Percentiles rank a stretch among this genome's conserved stretches.
Evolutionary conservation across 1,140 invertebrate genomes (phyloP).

Genomic region (Armadillidium nasatum): DNA sequence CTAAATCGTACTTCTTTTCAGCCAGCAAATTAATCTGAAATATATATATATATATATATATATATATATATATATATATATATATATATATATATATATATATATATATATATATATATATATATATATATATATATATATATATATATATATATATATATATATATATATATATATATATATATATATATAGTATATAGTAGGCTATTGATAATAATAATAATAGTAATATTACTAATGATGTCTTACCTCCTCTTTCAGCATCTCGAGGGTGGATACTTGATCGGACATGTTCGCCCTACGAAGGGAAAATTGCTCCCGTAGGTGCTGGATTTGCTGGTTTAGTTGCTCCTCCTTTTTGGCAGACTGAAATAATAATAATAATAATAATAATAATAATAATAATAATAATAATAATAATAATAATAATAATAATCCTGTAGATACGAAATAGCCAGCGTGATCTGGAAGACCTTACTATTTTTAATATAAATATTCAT

Average conservation of each 20-base stretch:
- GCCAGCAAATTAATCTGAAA: slow-evolving; percentile 70
- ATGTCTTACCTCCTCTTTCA: slow-evolving; percentile 70
- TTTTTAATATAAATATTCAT: too few species aligned
- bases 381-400: too few species aligned
- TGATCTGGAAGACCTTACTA: slow-evolving; percentile 60
- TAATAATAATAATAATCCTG: too few species aligned
- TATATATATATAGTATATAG: too few species aligned
- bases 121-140: too few species aligned
- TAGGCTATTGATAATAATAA: slow-evolving; percentile 21
- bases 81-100: too few species aligned
- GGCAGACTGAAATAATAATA: slow-evolving; percentile 53
- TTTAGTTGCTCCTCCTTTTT: slow-evolving; percentile 73
- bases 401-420: too few species aligned
- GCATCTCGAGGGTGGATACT: slow-evolving; percentile 77
- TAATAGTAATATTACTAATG: neutral
- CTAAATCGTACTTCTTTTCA: slow-evolving; percentile 77
- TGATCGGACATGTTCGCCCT: slow-evolving; percentile 77
- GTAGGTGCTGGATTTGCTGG: slow-evolving; percentile 69
- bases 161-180: too few species aligned
- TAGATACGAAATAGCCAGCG: slow-evolving; percentile 53
- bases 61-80: too few species aligned
- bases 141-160: too few species aligned
- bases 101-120: too few species aligned
- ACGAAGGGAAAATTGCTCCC: slow-evolving; percentile 75
- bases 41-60: too few species aligned